phyloP scores from a whole-genome alignment of 2,113 vertebrate genomes.

The Myrmophylax atrothorax region DNA sequence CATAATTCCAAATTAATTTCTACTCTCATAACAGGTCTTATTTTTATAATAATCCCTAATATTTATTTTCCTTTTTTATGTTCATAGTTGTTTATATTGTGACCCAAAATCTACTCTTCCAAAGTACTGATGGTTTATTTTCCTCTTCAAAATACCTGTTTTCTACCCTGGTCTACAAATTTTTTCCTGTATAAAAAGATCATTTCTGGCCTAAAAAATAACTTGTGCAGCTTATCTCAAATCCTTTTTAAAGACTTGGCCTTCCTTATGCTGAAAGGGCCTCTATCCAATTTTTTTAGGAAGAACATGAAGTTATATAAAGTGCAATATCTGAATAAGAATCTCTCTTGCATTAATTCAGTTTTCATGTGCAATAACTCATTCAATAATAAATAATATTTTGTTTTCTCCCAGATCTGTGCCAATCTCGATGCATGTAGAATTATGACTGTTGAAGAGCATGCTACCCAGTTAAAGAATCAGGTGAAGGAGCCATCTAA shows the following conservation, averaged over 20 bases:
- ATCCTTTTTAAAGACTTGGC: not conserved
- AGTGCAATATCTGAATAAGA: not conserved
- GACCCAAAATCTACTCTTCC: not conserved
- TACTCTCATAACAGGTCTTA: not conserved
- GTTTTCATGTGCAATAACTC: not conserved
- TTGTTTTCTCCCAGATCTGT: conserved; percentile 84
- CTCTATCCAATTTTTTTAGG: not conserved
- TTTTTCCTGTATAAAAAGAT: not conserved
- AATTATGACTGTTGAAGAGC: conserved; percentile 84
- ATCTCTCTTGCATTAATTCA: not conserved
- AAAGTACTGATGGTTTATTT: not conserved
- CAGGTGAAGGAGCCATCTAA: conserved; percentile 84
- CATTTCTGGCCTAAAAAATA: not conserved
- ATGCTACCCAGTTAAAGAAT: conserved; percentile 55
- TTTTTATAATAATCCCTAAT: not conserved
- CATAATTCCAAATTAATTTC: not conserved
- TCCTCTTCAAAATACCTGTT: not conserved
- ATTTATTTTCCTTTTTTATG: not conserved
- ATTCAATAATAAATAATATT: not conserved
- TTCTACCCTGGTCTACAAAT: not conserved
- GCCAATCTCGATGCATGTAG: conserved; percentile 90
- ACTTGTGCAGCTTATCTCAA: not conserved
- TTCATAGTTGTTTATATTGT: not conserved
- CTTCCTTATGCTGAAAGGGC: not conserved
- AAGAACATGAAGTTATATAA: not conserved